These are phyloP conservation scores for Anabacerthia variegaticeps DNA, from an alignment of 2,797 vertebrate genomes.

Conservation along the genomic window DNA sequence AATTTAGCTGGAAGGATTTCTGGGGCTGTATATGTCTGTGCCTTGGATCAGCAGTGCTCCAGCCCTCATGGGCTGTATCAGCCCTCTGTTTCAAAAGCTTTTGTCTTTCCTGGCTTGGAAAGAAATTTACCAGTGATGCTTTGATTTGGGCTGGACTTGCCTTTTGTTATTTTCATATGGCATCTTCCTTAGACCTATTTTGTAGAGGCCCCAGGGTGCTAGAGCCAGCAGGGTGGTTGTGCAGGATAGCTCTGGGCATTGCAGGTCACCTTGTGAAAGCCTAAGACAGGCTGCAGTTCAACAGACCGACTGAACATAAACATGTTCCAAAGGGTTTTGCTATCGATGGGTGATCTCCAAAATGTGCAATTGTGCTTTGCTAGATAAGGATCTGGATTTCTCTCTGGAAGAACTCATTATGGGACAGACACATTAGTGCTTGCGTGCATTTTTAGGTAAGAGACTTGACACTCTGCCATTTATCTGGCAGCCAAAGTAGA, in stretches of 20 bases:
- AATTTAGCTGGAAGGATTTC: neutral
- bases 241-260: neutral
- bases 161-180: neutral
- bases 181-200: neutral
- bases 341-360: constrained; percentile 17
- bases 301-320: neutral
- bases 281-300: neutral
- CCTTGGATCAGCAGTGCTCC: neutral
- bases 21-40: neutral
- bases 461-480: neutral
- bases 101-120: neutral
- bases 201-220: fast-evolving
- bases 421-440: neutral
- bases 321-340: neutral
- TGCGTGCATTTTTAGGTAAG: neutral
- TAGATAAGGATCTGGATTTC: neutral
- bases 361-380: neutral
- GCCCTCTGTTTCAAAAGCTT: neutral
- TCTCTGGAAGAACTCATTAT: neutral
- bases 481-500: neutral
- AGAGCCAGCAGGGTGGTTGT: fast-evolving
- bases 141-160: neutral
- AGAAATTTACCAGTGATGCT: neutral
- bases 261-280: neutral
- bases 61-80: neutral